A percentile compares a stretch with the other conserved stretches of the same genome.
Conservation (phyloP, 2,888 invertebrate genomes). For the Noctua fimbriata region DNA sequence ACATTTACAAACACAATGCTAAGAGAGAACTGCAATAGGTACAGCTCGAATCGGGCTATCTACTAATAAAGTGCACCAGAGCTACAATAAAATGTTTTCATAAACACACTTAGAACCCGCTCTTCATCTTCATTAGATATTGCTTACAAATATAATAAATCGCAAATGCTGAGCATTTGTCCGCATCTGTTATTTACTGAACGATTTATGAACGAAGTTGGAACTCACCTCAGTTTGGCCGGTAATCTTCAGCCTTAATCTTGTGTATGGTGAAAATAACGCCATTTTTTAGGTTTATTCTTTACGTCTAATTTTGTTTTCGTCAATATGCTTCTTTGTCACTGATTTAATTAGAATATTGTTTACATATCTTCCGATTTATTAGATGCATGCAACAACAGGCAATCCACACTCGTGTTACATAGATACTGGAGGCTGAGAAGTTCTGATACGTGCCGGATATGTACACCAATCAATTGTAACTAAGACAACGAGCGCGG, state of each 20-base stretch:
- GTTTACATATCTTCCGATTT: slow-evolving; percentile 51
- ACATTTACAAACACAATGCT: slow-evolving; percentile 1
- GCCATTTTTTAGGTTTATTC: slow-evolving; percentile 50
- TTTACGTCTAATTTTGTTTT: slow-evolving; percentile 30
- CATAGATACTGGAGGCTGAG: slow-evolving; percentile 70
- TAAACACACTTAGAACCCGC: neutral
- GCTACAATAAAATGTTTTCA: slow-evolving; percentile 16
- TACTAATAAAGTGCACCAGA: neutral
- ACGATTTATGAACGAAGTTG: slow-evolving; percentile 20
- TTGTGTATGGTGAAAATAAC: slow-evolving; percentile 23
- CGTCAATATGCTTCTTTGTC: slow-evolving; percentile 46
- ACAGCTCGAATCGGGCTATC: neutral
- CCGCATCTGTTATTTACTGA: neutral
- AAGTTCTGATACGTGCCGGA: slow-evolving; percentile 69
- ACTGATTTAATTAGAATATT: slow-evolving; percentile 25
- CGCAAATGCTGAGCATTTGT: slow-evolving; percentile 1
- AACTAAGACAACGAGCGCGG: slow-evolving; percentile 63
- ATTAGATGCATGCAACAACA: slow-evolving; percentile 44
- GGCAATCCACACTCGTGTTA: slow-evolving; percentile 46
- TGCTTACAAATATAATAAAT: slow-evolving; percentile 39
- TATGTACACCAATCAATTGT: slow-evolving; percentile 72
- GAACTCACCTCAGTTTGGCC: slow-evolving; percentile 56
- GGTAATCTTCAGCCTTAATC: slow-evolving; percentile 37
- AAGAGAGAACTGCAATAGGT: neutral
- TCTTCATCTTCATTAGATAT: slow-evolving; percentile 29